phyloP scores from a whole-genome alignment of 1,140 invertebrate species.

The Drosophila takahashii region DNA sequence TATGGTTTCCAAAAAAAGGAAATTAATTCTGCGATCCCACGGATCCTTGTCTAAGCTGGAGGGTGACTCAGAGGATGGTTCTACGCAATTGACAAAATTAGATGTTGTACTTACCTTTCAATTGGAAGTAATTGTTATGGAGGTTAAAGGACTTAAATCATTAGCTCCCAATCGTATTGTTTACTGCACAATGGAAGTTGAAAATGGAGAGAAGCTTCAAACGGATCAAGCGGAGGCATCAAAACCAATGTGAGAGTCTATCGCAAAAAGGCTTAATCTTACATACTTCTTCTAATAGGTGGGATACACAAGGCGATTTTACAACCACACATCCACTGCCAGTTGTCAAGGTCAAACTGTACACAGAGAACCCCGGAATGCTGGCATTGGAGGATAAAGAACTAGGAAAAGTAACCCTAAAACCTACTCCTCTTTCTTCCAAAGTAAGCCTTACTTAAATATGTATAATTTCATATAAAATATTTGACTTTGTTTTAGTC shows the following conservation, averaged over 20 bases:
- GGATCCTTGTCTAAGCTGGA: conserved; percentile 97
- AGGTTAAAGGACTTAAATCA: conserved; percentile 99
- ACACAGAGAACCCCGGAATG: conserved; percentile 98
- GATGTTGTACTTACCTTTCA: conserved; percentile 98
- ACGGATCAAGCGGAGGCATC: conserved; percentile 99
- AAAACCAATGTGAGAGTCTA: conserved; percentile 94
- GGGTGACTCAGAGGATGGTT: conserved; percentile 93
- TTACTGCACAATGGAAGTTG: conserved; percentile 99
- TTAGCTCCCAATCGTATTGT: conserved; percentile 98
- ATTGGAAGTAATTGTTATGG: conserved; percentile 99
- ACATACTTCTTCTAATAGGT: conserved; percentile 86
- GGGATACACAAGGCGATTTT: conserved; percentile 99
- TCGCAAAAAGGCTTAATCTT: neutral
- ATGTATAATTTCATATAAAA: neutral
- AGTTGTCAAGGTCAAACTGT: conserved; percentile 98
- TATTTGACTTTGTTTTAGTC: conserved; percentile 85
- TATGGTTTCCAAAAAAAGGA: conserved; percentile 38
- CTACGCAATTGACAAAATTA: conserved; percentile 96
- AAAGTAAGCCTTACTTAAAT: conserved; percentile 87
- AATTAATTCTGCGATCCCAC: conserved; percentile 90
- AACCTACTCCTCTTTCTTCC: conserved; percentile 95
- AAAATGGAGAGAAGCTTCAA: conserved; percentile 98
- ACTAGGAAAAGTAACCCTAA: conserved; percentile 96
- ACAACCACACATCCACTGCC: conserved; percentile 98
- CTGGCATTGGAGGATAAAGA: conserved; percentile 99